A percentile compares a stretch with the other conserved stretches of the same genome.
Conservation (phyloP, 2,113 vertebrate genomes). For the Vulpes ferrilata region DNA sequence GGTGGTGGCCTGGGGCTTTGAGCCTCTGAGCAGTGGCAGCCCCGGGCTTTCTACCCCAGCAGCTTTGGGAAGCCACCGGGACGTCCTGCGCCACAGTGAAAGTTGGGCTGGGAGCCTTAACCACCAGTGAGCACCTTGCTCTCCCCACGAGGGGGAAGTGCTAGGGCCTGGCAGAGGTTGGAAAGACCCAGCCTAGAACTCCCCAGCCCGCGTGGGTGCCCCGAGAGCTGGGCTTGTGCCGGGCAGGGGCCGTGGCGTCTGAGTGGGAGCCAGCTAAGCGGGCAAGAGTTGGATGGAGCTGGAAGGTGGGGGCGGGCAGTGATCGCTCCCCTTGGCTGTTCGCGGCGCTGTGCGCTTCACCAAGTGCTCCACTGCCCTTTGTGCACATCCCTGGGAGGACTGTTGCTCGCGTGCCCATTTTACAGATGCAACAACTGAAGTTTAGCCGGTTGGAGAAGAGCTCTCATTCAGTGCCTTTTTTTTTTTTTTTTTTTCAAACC, state of each 20-base stretch:
- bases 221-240: accelerated
- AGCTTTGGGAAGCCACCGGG: not conserved
- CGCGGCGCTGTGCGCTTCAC: accelerated
- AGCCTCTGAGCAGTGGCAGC: not conserved
- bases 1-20: not conserved
- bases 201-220: not conserved
- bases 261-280: not conserved
- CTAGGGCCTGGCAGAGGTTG: not conserved
- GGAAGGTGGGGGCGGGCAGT: not conserved
- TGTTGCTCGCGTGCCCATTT: not conserved
- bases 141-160: not conserved
- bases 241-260: too few relatives aligned
- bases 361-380: not conserved
- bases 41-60: not conserved
- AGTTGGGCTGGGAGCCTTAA: not conserved
- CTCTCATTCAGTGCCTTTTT: not conserved
- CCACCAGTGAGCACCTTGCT: not conserved
- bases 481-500: not conserved
- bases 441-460: not conserved
- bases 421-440: not conserved
- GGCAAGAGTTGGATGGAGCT: not conserved
- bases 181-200: not conserved
- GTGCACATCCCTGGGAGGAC: not conserved
- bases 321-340: accelerated
- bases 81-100: not conserved